Base-by-base conservation (phyloP, 2,888 invertebrate species). In the Cetonia aurata region DNA sequence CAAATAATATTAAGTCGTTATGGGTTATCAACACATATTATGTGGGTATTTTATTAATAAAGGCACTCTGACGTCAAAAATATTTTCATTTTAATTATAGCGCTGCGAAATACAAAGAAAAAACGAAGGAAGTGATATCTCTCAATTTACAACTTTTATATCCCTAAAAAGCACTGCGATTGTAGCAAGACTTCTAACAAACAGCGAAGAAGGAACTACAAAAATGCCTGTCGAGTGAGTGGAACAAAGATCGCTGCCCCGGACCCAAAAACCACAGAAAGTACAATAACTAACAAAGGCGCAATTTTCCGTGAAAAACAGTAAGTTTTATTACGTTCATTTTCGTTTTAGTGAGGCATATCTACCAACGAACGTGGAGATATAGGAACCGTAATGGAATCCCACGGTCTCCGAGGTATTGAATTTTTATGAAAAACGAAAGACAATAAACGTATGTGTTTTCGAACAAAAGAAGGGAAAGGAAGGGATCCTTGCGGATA, bases 361-460 rank as follows among this genome's bases (percentile, higher is more conserved):
- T 57, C 56, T 41, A 46, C 15, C 52, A 60, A 37, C 52, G 42
- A 65, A 60, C 50, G 69, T 69, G 67, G 48, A 70, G 44, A 70
- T 70, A 70, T 66, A 48, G 66, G 57, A 59, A 48, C 67, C 70
- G 66, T 70, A 67, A 70, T 66, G 65, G 70, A 65, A 70, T 70
- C 48, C 57, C 42, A 42, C 56, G 65, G 37, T 70, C 66, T 56
- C 70, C 33, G 50, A 41, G 71, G 72, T 73, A 75, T 75, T 73
- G 74, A 75, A 75, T 75, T 75, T 74, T 73, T 75, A 75, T 75
- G 73, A 73, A 72, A 74, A 72, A 74, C 70, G 72, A 74, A 70
- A 70, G 70, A 56, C 69, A 69, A 65, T 69, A 62, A 69, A 69
- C 72, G 72, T 72, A 71, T 69, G 72, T 70, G 70, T 70, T 71